Evolutionary conservation across 2,888 invertebrate genomes (phyloP).

Genomic region (Crepidodera aurea): DNA sequence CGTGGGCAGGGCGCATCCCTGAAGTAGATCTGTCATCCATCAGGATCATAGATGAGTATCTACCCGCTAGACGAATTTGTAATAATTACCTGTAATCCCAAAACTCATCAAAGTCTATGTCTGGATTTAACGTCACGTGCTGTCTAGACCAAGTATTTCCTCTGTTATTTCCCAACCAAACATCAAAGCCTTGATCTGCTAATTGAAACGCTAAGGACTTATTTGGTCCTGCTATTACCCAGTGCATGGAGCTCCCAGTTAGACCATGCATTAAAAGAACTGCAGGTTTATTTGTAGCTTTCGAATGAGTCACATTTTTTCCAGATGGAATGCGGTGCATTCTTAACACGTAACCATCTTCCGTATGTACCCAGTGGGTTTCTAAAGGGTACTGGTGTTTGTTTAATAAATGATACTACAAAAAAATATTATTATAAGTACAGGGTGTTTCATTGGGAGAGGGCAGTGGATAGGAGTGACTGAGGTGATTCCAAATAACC

Average conservation of each 20-base stretch:
- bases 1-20: too few species aligned
- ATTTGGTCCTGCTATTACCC: conserved; percentile 75
- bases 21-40: too few species aligned
- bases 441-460: too few species aligned
- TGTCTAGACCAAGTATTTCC: conserved; percentile 74
- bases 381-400: conserved; percentile 69
- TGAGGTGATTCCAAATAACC: too few species aligned
- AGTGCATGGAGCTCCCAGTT: conserved; percentile 76
- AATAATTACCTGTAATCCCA: conserved; percentile 67
- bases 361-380: conserved; percentile 69
- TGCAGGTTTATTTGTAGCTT: conserved; percentile 61
- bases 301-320: conserved; percentile 33
- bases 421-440: conserved; percentile 3
- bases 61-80: too few species aligned
- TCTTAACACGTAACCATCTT: conserved; percentile 80
- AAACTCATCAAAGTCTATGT: conserved; percentile 59
- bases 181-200: conserved; percentile 75
- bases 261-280: conserved; percentile 76
- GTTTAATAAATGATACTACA: conserved; percentile 17
- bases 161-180: conserved; percentile 84
- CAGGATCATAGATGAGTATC: too few species aligned
- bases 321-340: conserved; percentile 73
- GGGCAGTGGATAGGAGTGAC: too few species aligned
- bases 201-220: conserved; percentile 67
- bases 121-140: conserved; percentile 64